A percentile compares a stretch with the other conserved stretches of the same genome.
Conservation (phyloP, 2,888 invertebrate genomes). For the Notodonta ziczac region DNA sequence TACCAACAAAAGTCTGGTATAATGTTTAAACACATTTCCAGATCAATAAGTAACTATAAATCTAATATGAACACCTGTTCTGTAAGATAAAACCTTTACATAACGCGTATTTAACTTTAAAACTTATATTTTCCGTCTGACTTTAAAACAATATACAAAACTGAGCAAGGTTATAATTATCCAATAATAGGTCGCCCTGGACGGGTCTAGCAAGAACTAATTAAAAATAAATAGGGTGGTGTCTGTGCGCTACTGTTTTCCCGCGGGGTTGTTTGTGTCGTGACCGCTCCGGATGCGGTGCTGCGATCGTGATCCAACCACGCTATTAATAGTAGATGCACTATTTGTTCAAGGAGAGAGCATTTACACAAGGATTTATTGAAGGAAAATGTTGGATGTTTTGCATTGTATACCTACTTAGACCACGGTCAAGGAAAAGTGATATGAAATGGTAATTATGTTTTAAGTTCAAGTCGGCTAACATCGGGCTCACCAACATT, state of each 20-base stretch:
- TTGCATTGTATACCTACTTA: too few species aligned
- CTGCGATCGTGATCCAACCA: background rate
- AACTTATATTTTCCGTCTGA: too few species aligned
- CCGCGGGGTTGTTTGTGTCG: background rate
- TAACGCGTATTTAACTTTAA: too few species aligned
- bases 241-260: background rate
- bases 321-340: background rate
- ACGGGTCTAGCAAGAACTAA: background rate
- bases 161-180: background rate
- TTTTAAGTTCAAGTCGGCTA: too few species aligned
- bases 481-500: too few species aligned
- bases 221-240: constrained; percentile 6
- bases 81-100: too few species aligned
- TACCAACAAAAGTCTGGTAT: too few species aligned
- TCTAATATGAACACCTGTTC: too few species aligned
- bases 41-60: too few species aligned
- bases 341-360: background rate
- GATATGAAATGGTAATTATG: too few species aligned
- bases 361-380: background rate
- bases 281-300: background rate
- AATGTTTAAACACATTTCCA: too few species aligned
- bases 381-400: background rate
- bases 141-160: background rate
- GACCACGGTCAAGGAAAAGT: too few species aligned
- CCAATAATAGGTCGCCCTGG: background rate